phyloP scores from a whole-genome alignment of 2,888 invertebrate species.

The Acrobasis suavella region DNA sequence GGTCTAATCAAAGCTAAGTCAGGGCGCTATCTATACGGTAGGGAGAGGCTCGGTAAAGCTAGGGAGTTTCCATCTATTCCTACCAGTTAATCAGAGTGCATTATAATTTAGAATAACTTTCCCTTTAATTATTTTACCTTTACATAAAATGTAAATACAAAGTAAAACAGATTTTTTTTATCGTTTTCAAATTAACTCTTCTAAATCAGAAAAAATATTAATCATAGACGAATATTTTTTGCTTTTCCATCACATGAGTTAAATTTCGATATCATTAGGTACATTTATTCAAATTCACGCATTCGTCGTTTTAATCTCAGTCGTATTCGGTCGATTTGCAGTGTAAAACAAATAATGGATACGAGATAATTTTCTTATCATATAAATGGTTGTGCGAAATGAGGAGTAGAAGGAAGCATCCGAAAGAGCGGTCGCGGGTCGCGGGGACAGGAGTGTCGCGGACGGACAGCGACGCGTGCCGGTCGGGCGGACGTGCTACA shows the following conservation, averaged over 20 bases:
- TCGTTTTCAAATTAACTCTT: too few relatives aligned
- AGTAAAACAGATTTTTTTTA: too few relatives aligned
- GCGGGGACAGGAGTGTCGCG: background rate
- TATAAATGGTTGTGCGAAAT: background rate
- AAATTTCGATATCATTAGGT: too few relatives aligned
- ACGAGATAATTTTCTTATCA: background rate
- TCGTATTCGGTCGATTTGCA: background rate
- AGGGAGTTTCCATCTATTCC: background rate
- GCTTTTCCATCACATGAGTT: too few relatives aligned
- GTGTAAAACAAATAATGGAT: background rate
- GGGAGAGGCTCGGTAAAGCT: background rate
- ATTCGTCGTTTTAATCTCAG: too few relatives aligned
- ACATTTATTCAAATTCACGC: too few relatives aligned
- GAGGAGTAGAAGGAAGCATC: conserved; percentile 16
- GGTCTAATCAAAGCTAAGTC: conserved; percentile 43
- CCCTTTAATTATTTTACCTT: too few relatives aligned
- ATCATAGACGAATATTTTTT: too few relatives aligned
- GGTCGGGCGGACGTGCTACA: conserved; percentile 34
- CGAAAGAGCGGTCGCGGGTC: background rate
- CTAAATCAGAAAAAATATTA: too few relatives aligned
- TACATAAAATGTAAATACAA: too few relatives aligned
- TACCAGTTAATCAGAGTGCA: background rate
- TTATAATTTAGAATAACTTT: too few relatives aligned
- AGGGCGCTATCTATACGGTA: conserved; percentile 24
- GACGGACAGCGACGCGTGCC: background rate